These are phyloP conservation scores for Urocyon cinereoargenteus DNA, from an alignment of 2,797 vertebrate genomes.

Conservation along the genomic window DNA sequence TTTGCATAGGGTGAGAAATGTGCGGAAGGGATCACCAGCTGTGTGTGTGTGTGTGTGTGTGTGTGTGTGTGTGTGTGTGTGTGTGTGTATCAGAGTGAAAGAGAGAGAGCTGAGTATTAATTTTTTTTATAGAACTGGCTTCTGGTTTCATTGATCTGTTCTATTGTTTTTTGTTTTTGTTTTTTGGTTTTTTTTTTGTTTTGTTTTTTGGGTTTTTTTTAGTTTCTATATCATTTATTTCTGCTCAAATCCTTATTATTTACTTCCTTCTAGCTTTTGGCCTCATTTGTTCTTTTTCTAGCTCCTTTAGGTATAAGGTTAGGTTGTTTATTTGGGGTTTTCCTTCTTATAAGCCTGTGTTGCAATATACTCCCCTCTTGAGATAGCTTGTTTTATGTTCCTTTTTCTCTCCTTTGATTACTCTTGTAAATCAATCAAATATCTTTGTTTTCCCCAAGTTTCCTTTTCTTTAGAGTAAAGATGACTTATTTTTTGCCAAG, in stretches of 20 bases:
- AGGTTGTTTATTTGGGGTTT: neutral
- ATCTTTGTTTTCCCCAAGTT: neutral
- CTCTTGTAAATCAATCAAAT: neutral
- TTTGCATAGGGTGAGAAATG: neutral
- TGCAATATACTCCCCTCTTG: neutral
- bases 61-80: neutral
- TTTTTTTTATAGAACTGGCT: neutral
- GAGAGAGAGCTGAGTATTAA: neutral
- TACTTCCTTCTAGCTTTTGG: neutral
- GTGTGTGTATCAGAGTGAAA: no score
- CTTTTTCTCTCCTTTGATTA: neutral
- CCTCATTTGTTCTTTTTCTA: neutral
- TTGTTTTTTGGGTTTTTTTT: neutral
- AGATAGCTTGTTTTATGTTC: neutral
- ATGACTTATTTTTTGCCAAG: conserved; percentile 1
- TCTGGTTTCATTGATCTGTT: neutral
- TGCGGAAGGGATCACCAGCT: neutral
- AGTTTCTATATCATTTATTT: neutral
- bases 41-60: neutral
- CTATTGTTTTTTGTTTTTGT: neutral
- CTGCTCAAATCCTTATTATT: neutral
- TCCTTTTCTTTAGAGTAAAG: neutral
- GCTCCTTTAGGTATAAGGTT: neutral
- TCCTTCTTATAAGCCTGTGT: neutral
- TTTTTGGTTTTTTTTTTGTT: neutral